Base-by-base conservation (phyloP, 1,140 invertebrate species). In the Patella vulgata region DNA sequence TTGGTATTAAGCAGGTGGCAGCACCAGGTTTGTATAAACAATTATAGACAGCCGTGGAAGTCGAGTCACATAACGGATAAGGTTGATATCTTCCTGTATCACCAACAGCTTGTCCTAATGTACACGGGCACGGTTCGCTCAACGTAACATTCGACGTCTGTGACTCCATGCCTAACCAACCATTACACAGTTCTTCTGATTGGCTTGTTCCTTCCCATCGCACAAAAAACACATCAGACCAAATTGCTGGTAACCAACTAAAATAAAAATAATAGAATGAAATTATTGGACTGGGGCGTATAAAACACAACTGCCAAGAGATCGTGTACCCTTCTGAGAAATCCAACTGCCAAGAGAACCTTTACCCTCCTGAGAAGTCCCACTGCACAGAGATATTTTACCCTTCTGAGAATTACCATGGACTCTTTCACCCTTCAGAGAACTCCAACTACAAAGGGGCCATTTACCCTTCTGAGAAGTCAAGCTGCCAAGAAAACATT, bases 141-240 rank as follows among this genome's bases (percentile, higher is more conserved):
- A 59, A 28, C 6, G 47, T 36, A 25, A 74, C 39, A 30, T 31
- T 55, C 0, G 52, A 31, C 23, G 58, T 17, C 25, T 33, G 19
- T 9, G 47, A n/a, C 51, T 76, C 72, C 17, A 27, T 30, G 3
- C 36, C 25, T 27, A 77, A 39, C 79, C 79, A 81, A 5, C 48
- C 48, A 39, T 52, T 31, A 64, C 79, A 81, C 67, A 67, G 61
- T 2, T 30, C 23, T 25, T 67, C 63, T 0, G 76, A 75, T 3
- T 53, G 11, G 23, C 44, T 28, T 14, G 42, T 1, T 21, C 36
- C 53, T 19, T 40, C 42, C 63, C 63, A 70, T 51, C 63, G 47
- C 2, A 78, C 74, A 4, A 77, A 74, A 60, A 81, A 81, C 14
- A 78, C 68, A 50, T 79, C 77, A 1, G 79, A 81, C 74, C 75